Evolutionary conservation across 2,797 vertebrate genomes (phyloP).

Genomic region (Percopsis omiscomaycus): DNA sequence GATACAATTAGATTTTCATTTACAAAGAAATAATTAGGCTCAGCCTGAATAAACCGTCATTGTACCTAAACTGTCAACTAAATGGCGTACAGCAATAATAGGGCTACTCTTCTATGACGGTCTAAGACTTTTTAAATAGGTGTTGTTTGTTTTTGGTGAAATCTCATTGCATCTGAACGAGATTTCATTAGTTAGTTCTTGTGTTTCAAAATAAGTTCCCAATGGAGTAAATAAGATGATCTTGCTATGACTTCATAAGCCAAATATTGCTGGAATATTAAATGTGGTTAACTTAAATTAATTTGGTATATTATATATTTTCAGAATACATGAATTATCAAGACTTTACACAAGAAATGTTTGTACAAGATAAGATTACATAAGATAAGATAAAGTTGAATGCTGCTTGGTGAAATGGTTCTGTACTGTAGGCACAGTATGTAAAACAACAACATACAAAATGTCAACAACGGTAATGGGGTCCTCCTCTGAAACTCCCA

Average conservation of each 20-base stretch:
- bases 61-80: constrained; percentile 34
- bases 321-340: too few species aligned
- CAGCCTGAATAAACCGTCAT: constrained; percentile 36
- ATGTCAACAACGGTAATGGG: too few species aligned
- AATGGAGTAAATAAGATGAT: constrained; percentile 30
- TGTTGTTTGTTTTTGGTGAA: constrained; percentile 60
- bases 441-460: neutral
- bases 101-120: constrained; percentile 29
- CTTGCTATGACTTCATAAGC: constrained; percentile 21
- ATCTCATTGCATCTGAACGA: constrained; percentile 58
- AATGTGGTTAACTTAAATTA: too few species aligned
- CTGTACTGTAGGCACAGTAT: neutral
- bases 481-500: too few species aligned
- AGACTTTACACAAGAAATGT: too few species aligned
- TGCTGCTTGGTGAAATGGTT: too few species aligned
- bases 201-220: constrained; percentile 51
- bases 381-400: too few species aligned
- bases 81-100: constrained; percentile 37
- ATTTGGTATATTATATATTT: too few species aligned
- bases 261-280: too few species aligned
- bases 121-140: constrained; percentile 59
- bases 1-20: constrained; percentile 36
- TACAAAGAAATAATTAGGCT: constrained; percentile 35
- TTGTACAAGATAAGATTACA: too few species aligned
- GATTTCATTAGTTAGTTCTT: constrained; percentile 42